Percentiles rank a stretch among this genome's conserved stretches.
Evolutionary conservation across 1,140 invertebrate species (phyloP).

Genomic region (Pseudomyrmex concolor): DNA sequence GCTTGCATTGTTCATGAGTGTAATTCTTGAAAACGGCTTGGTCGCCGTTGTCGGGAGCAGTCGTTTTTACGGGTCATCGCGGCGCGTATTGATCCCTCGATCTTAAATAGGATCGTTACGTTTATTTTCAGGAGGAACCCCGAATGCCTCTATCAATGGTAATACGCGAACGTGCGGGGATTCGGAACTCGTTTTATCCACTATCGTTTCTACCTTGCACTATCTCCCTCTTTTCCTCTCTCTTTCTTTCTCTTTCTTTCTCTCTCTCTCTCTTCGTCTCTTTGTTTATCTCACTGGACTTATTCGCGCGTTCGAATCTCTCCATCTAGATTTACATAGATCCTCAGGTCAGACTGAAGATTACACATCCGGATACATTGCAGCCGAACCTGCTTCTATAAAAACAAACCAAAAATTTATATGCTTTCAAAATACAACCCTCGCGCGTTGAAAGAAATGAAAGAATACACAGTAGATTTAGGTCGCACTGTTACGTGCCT

Average conservation of each 20-base stretch:
- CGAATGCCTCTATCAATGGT: constrained; percentile 67
- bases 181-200: constrained; percentile 68
- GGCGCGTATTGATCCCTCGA: constrained; percentile 66
- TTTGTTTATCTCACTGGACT: constrained; percentile 22
- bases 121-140: constrained; percentile 65
- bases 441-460: background rate
- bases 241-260: too few species aligned
- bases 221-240: background rate
- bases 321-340: constrained; percentile 67
- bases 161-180: constrained; percentile 71
- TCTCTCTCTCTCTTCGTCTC: constrained; percentile 10
- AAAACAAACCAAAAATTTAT: constrained; percentile 38
- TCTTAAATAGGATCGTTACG: constrained; percentile 70
- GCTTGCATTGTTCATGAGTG: constrained; percentile 55
- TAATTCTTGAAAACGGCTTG: constrained; percentile 60
- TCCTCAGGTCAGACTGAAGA: constrained; percentile 62
- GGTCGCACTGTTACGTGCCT: too few species aligned
- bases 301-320: constrained; percentile 23
- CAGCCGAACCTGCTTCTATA: background rate
- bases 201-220: constrained; percentile 15
- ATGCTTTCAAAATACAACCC: constrained; percentile 6
- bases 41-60: background rate
- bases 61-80: constrained; percentile 65
- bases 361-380: constrained; percentile 65
- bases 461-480: background rate